Evolutionary conservation across 2,113 vertebrate species (phyloP), one percentile per base, ranked within the genome.

Genomic region (Muntiacus reevesi): DNA sequence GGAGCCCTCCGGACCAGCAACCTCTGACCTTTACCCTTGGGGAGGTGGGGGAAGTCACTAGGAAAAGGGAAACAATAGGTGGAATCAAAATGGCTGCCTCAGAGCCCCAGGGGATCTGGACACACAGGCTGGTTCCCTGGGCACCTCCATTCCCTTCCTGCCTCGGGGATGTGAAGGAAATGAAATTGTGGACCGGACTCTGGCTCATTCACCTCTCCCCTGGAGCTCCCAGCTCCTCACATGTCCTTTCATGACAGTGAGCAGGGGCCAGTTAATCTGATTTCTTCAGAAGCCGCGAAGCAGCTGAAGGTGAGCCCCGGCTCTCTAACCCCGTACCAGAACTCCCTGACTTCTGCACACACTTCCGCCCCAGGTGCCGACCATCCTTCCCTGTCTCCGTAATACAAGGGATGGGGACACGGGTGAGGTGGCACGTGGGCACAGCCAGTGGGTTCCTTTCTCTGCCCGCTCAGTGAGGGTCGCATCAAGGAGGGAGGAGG

Each of bases 1-100:
- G 82, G 67, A 95, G 87, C 67, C 84, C 96, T 62, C 91, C 62
- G 45, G 93, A 87, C 33, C 47, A 45, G 30, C 86, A 12, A 54
- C 50, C 59, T 85, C 74, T 94, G 94, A 97, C 81, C 85, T 95
- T 96, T 90, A 87, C 36, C 74, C 95, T 28, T 81, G 76, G 8
- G 45, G 64, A 27, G 54, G 87, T 47, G 67, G 94, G 67, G 40
- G 40, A 62, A 93, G 78, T 96, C 89, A 50, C 62, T 79, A 57
- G 95, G 86, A 81, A 74, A 95, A 95, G 33, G 82, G 89, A 64
- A 97, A 97, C 97, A 97, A 95, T 96, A 84, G 82, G 57, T 90
- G 55, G 89, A 96, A 76, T 96, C 97, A 98, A 98, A 96, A 98
- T 98, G 98, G 97, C 98, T 98, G 97, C 97, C 93, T 92, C 45